Percentiles rank a stretch among this genome's conserved stretches.
Conservation (phyloP, 92 coral and sea anemone genomes). For the Parazoanthus darwini region DNA sequence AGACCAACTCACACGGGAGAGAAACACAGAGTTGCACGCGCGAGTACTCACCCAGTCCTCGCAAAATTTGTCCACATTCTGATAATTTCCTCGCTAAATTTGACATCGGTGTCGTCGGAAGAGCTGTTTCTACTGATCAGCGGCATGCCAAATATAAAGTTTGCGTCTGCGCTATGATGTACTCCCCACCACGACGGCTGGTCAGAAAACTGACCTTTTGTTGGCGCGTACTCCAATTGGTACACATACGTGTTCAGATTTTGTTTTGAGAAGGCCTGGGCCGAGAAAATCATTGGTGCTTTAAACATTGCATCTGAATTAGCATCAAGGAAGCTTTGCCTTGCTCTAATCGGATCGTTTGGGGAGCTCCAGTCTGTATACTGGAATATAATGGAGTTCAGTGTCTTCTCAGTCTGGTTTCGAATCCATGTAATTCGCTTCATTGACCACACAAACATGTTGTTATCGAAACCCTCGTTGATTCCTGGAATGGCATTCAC, state of each 20-base stretch:
- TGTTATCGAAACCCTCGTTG: neutral
- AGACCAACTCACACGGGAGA: too few relatives aligned
- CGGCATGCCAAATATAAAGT: slow-evolving; percentile 7
- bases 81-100: neutral
- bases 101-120: neutral
- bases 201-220: neutral
- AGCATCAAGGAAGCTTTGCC: slow-evolving; percentile 15
- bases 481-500: slow-evolving; percentile 4
- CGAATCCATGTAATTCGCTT: slow-evolving; percentile 2
- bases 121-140: neutral
- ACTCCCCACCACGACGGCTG: slow-evolving; percentile 18
- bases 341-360: slow-evolving; percentile 8
- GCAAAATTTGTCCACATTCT: slow-evolving; percentile 28
- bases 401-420: slow-evolving; percentile 1
- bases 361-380: slow-evolving; percentile 10
- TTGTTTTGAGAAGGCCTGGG: neutral
- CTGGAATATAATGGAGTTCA: slow-evolving; percentile 18
- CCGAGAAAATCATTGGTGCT: slow-evolving; percentile 10
- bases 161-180: slow-evolving; percentile 10
- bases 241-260: slow-evolving; percentile 16
- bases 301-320: slow-evolving; percentile 20
- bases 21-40: neutral
- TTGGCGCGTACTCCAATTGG: slow-evolving; percentile 9
- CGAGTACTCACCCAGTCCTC: slow-evolving; percentile 23
- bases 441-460: slow-evolving; percentile 16